Evolutionary conservation across 2,797 vertebrate genomes (phyloP).

Genomic region (Dendrocincla fuliginosa): DNA sequence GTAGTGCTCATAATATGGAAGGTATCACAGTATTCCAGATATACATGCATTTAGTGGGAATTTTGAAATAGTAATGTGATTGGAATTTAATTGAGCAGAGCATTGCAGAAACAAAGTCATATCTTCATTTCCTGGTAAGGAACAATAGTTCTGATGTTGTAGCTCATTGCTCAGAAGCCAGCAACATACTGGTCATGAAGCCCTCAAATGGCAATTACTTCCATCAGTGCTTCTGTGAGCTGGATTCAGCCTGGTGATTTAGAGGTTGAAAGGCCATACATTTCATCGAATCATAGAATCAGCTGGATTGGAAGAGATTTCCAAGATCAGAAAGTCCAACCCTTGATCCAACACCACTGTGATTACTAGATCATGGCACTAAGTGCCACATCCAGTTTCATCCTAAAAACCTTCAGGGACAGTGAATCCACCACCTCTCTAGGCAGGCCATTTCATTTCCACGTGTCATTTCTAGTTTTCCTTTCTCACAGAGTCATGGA

Average conservation of each 20-base stretch:
- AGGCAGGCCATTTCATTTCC: no score
- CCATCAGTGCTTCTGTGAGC: not conserved
- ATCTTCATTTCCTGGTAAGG: not conserved
- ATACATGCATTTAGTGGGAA: not conserved
- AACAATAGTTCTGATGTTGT: not conserved
- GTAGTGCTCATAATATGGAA: not conserved
- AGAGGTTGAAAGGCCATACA: not conserved
- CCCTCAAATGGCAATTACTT: not conserved
- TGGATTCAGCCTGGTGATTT: not conserved
- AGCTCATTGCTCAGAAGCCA: not conserved
- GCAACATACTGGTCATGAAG: not conserved
- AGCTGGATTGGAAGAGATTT: no score
- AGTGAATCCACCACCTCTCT: no score
- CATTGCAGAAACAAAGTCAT: not conserved
- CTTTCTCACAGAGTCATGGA: not conserved
- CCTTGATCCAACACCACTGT: no score
- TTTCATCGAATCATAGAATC: not conserved
- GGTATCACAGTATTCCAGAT: not conserved
- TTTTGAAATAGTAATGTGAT: not conserved
- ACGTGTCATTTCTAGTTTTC: not conserved
- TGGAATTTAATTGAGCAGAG: not conserved
- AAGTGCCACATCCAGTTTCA: no score
- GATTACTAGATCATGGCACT: no score
- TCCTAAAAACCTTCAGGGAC: no score
- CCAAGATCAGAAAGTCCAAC: no score